These are phyloP conservation scores for Cygnus buccinator DNA, from an alignment of 2,113 vertebrate species.

Conservation along the genomic window DNA sequence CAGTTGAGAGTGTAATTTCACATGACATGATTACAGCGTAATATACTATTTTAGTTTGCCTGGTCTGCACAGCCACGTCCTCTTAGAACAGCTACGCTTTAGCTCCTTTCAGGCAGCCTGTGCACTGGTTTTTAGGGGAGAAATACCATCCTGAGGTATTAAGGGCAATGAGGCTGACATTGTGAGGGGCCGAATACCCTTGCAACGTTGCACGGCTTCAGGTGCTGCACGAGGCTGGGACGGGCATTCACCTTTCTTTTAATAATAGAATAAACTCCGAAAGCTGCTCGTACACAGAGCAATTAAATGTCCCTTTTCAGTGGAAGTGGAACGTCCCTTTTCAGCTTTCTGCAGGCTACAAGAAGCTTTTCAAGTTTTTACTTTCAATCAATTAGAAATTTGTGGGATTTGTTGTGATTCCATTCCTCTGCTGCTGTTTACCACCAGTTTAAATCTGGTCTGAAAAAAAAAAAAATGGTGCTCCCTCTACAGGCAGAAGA, in stretches of 20 bases:
- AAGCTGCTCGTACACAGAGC: neutral
- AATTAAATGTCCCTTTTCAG: neutral
- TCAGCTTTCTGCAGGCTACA: neutral
- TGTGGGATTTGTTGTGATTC: neutral
- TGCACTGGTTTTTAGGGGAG: neutral
- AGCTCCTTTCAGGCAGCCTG: neutral
- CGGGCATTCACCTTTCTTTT: neutral
- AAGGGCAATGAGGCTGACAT: neutral
- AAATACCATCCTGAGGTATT: neutral
- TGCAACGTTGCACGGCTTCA: neutral
- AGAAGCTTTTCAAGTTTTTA: neutral
- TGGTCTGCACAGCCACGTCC: neutral
- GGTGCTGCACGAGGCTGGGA: neutral
- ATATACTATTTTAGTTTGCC: slow-evolving; percentile 48
- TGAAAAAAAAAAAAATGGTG: neutral
- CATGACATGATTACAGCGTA: slow-evolving; percentile 16
- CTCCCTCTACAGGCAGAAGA: neutral
- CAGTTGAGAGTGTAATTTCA: slow-evolving; percentile 14
- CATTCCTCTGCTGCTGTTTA: neutral
- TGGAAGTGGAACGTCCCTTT: neutral
- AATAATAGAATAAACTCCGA: neutral
- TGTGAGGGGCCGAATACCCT: neutral
- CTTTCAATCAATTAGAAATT: neutral
- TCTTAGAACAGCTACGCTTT: neutral
- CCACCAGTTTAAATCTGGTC: neutral